phyloP scores from a whole-genome alignment of 1,140 invertebrate genomes.

The Phortica variegata region DNA sequence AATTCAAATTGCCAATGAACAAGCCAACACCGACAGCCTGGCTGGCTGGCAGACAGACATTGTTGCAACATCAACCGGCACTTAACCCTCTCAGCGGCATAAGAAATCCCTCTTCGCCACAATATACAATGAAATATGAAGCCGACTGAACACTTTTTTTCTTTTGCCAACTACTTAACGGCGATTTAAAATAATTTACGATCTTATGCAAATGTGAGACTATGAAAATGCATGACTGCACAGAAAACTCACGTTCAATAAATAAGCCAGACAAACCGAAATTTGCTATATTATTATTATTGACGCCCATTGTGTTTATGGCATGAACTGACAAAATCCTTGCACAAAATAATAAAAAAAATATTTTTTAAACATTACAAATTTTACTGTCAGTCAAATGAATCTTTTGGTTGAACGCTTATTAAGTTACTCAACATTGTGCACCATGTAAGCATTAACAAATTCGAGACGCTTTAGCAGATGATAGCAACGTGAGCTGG shows the following conservation, averaged over 20 bases:
- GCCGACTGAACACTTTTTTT: too few species aligned
- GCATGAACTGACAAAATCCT: background rate
- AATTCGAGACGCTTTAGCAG: slow-evolving; percentile 21
- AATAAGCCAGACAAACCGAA: slow-evolving; percentile 2
- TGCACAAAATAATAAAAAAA: background rate
- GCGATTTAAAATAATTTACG: slow-evolving; percentile 42
- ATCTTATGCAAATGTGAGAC: slow-evolving; percentile 40
- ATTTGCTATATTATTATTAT: slow-evolving; percentile 29
- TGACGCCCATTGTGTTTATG: slow-evolving; percentile 34
- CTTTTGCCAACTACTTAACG: too few species aligned
- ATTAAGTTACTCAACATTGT: too few species aligned
- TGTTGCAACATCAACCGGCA: too few species aligned
- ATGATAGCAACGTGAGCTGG: slow-evolving; percentile 15
- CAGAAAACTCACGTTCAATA: background rate
- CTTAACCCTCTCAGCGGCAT: too few species aligned
- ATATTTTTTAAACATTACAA: background rate
- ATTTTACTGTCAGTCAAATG: background rate
- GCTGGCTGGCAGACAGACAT: background rate
- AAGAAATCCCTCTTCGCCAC: background rate
- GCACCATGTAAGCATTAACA: background rate
- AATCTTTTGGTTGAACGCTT: too few species aligned
- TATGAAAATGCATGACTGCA: too few species aligned
- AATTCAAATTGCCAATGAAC: slow-evolving; percentile 32
- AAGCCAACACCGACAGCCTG: background rate
- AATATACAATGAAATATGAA: slow-evolving; percentile 29